These are phyloP conservation scores for Misgurnus mizolepis DNA, from an alignment of 2,113 vertebrate genomes.

Conservation along the genomic window DNA sequence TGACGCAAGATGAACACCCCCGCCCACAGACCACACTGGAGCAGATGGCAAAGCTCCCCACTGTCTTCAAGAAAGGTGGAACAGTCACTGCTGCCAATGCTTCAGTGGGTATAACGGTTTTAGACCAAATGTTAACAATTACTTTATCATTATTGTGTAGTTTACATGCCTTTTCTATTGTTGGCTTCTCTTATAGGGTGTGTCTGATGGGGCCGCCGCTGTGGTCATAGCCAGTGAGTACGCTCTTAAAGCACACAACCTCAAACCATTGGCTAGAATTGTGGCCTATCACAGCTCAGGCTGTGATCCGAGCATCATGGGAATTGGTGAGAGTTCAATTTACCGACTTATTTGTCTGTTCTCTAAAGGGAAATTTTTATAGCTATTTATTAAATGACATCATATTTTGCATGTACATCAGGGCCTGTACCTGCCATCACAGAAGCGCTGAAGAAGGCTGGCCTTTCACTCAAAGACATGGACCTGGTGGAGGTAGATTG, in stretches of 20 bases:
- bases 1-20: slow-evolving; percentile 90
- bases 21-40: slow-evolving; percentile 90
- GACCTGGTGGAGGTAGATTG: slow-evolving; percentile 89
- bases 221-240: slow-evolving; percentile 92
- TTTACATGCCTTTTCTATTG: background rate
- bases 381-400: background rate
- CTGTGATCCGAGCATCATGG: slow-evolving; percentile 97
- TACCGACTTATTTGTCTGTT: background rate
- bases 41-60: slow-evolving; percentile 83
- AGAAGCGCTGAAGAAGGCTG: slow-evolving; percentile 89
- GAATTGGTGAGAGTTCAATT: slow-evolving; percentile 81
- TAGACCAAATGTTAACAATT: too few species aligned
- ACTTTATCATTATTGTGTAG: background rate
- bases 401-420: slow-evolving; percentile 51
- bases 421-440: slow-evolving; percentile 92
- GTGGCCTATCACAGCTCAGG: slow-evolving; percentile 88
- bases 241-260: slow-evolving; percentile 85
- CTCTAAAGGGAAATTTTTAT: background rate
- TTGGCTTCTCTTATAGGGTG: slow-evolving; percentile 73
- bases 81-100: slow-evolving; percentile 94
- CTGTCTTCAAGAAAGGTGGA: slow-evolving; percentile 93
- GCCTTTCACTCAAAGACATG: slow-evolving; percentile 89
- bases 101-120: slow-evolving; percentile 77
- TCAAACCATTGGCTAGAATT: slow-evolving; percentile 89
- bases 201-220: slow-evolving; percentile 91